A percentile compares a stretch with the other conserved stretches of the same genome.
These are phyloP conservation scores for Heteromyza rotundicornis DNA, from an alignment of 2,888 invertebrate genomes.

Conservation along the genomic window DNA sequence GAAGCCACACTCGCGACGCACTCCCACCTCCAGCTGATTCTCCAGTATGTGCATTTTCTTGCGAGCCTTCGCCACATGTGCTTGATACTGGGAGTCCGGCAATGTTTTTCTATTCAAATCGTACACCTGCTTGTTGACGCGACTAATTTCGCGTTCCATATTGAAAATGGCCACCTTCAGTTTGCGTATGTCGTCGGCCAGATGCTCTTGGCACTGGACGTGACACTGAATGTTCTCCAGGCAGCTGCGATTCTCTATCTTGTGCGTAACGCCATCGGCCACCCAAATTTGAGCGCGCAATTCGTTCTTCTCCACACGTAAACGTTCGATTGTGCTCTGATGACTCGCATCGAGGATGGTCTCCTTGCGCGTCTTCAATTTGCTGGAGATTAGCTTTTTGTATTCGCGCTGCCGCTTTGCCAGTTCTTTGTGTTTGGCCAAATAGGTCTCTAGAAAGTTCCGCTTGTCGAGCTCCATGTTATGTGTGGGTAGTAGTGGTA, in stretches of 20 bases:
- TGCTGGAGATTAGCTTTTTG: conserved; percentile 52
- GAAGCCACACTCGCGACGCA: conserved; percentile 55
- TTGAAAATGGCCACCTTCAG: conserved; percentile 50
- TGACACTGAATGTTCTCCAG: conserved; percentile 51
- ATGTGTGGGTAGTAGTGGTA: too few species aligned
- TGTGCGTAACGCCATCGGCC: conserved; percentile 50
- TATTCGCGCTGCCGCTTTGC: conserved; percentile 57
- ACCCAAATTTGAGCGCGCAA: conserved; percentile 57
- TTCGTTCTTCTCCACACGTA: conserved; percentile 51
- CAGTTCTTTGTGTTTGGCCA: conserved; percentile 52
- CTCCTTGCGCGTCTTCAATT: conserved; percentile 50
- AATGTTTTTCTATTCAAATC: conserved; percentile 55
- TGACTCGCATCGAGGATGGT: conserved; percentile 52
- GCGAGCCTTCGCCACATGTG: conserved; percentile 44
- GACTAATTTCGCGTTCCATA: conserved; percentile 53
- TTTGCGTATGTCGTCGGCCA: conserved; percentile 48
- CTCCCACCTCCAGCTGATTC: conserved; percentile 55
- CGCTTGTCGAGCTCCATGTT: conserved; percentile 41
- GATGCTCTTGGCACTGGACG: conserved; percentile 54
- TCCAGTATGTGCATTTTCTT: conserved; percentile 53
- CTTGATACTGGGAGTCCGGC: conserved; percentile 56
- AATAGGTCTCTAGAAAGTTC: conserved; percentile 45
- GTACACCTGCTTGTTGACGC: conserved; percentile 52
- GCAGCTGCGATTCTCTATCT: conserved; percentile 39
- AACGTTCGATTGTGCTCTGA: conserved; percentile 48